phyloP scores from a whole-genome alignment of 2,797 vertebrate species.

The Emys orbicularis region DNA sequence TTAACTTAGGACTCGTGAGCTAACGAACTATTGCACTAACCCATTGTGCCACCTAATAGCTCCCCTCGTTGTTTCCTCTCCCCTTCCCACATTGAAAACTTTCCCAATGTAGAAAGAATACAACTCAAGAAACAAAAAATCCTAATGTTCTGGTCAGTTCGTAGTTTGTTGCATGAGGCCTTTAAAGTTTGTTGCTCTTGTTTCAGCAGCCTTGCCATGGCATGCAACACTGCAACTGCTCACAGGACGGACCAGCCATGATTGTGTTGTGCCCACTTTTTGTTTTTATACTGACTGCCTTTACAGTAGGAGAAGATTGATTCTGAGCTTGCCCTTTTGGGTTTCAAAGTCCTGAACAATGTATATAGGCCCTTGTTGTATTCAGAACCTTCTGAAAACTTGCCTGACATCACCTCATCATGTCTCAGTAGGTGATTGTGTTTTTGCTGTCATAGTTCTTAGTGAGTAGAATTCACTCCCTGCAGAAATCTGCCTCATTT shows the following conservation, averaged over 20 bases:
- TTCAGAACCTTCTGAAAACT: neutral
- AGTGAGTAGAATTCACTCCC: neutral
- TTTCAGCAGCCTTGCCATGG: fast-evolving
- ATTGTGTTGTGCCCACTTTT: neutral
- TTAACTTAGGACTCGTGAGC: neutral
- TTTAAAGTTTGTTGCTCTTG: neutral
- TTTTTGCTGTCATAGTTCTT: neutral
- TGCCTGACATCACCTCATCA: neutral
- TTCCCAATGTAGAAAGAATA: neutral
- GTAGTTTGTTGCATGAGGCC: neutral
- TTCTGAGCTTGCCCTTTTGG: neutral
- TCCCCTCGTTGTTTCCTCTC: neutral
- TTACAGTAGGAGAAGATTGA: neutral
- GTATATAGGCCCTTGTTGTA: neutral
- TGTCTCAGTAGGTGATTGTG: neutral
- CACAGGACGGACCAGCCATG: neutral
- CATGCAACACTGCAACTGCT: neutral
- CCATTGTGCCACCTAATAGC: neutral
- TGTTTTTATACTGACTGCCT: neutral
- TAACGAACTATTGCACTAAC: neutral
- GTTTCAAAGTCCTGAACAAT: neutral
- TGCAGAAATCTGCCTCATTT: neutral
- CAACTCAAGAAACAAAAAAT: neutral
- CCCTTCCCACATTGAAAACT: neutral
- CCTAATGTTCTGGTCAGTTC: neutral